Evolutionary conservation across 1,140 invertebrate genomes (phyloP), one percentile per base, ranked within the genome.

Genomic region (Diuraphis noxia): DNA sequence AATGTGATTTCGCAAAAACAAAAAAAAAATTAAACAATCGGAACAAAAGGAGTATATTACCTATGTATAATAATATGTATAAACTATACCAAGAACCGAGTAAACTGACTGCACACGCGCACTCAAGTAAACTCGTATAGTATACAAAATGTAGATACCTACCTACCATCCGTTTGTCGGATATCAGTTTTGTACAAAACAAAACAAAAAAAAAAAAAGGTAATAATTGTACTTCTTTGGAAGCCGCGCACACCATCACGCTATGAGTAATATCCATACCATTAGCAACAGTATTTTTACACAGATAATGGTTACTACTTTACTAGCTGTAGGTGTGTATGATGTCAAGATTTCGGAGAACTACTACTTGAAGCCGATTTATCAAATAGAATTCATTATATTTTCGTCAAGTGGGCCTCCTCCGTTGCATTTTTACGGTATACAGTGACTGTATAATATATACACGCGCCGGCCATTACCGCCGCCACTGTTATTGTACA

Each of bases 311-410:
- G 9, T 40, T 41, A n/a, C 10, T 30, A 7, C n/a, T n/a, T n/a
- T 49, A 21, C 17, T 46, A 17, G n/a, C n/a, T n/a, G n/a, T n/a
- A n/a, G n/a, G n/a, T n/a, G n/a, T n/a, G 13, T 43, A 46, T n/a
- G 25, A 84, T 43, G 82, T 84, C 30, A 19, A 84, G 30, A 84
- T 43, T 84, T 84, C 82, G 40, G 46, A 43, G 82, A 84, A 84
- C 43, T 34, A 84, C 43, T 34, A n/a, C n/a, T 84, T 34, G 13
- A 84, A 84, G 36, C n/a, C 23, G 30, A 84, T 84, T 43, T 41
- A 43, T 43, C 40, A 43, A 43, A 25, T 17, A 7, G 13, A 63
- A 63, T 56, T 17, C n/a, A n/a, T n/a, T 84, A 63, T 49, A 49
- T 49, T 46, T 82, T 84, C 34, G 30, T 82, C 9, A 41, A 82